A percentile compares a stretch with the other conserved stretches of the same genome.
Conservation (phyloP, 1,140 invertebrate species). For the Ctenoplectra terminalis region DNA sequence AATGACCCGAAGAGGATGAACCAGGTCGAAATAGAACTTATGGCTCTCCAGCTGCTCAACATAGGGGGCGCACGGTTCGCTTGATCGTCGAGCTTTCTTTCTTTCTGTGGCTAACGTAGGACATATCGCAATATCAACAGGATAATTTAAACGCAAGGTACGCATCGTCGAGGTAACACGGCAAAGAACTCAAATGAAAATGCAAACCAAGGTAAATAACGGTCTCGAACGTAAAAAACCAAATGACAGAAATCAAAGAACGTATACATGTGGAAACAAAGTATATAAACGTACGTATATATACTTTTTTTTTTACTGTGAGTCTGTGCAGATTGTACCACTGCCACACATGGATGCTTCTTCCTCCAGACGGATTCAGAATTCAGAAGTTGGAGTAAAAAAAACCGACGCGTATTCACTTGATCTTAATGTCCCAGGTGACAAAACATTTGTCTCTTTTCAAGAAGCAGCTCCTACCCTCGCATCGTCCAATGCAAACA, state of each 20-base stretch:
- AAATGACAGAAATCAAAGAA: conserved; percentile 14
- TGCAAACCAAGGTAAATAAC: conserved; percentile 66
- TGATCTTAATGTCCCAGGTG: neutral
- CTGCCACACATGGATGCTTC: too few relatives aligned
- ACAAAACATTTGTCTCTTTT: too few relatives aligned
- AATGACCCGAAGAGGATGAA: conserved; percentile 1
- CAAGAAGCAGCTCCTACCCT: too few relatives aligned
- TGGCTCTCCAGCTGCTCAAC: neutral
- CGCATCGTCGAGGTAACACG: conserved; percentile 41
- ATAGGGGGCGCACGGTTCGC: neutral
- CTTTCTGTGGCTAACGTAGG: conserved; percentile 22
- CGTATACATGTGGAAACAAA: neutral
- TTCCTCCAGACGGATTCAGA: neutral
- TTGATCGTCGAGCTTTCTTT: conserved; percentile 30
- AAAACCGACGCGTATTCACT: neutral
- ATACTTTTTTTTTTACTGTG: conserved; percentile 1
- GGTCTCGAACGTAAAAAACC: conserved; percentile 34
- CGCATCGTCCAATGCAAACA: neutral
- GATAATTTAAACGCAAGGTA: conserved; percentile 34
- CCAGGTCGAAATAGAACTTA: neutral
- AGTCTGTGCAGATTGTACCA: neutral
- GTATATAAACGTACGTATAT: conserved; percentile 11
- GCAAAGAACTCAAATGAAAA: conserved; percentile 67
- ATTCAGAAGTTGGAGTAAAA: neutral
- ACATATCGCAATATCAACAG: conserved; percentile 14